Evolutionary conservation across 2,797 vertebrate genomes (phyloP), one percentile per base, ranked within the genome.

Genomic region (Molossus alvarezi): DNA sequence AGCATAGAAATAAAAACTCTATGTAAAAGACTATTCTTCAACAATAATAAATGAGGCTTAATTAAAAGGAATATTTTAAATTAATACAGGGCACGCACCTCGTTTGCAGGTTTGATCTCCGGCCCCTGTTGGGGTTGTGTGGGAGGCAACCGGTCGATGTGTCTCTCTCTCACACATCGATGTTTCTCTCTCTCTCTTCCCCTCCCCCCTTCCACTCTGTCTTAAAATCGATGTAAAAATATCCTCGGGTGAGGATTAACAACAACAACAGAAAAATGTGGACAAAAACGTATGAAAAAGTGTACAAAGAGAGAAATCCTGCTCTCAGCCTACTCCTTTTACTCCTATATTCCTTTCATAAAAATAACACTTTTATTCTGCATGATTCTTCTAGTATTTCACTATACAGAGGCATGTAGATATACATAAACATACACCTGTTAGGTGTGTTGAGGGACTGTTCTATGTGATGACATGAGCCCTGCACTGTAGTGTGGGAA

Each of bases 1-100:
- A 86, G n/a, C 93, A 80, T 6, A 93, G 33, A 87, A 93, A 73
- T 73, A 67, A 80, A 79, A 77, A 6, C 45, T 58, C 88, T 77
- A 90, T 18, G 7, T 79, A n/a, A 67, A 91, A 80, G 41, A 12
- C n/a, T 41, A 2, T 53, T 79, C 33, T 51, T 92, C 71, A 90
- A 88, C 25, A 84, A 80, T 45, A 90, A 79, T 62, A 72, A 77
- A 64, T 41, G 51, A 41, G 69, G 37, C 21, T 23, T 92, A n/a
- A 60, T 55, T 48, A 65, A 85, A 88, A 67, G 45, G 41, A 76
- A 48, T 55, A 93, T 51, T 72, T 82, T 88, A 90, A 33, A 71
- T 6, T 58, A 75, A 41, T 25, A 72, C 45, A 83, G 41, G 41
- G 41, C 41, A 45, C 41, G 41, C 41, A 45, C 41, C 41, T 45